Conservation (phyloP, 2,797 vertebrate species). For the Lagodon rhomboides region DNA sequence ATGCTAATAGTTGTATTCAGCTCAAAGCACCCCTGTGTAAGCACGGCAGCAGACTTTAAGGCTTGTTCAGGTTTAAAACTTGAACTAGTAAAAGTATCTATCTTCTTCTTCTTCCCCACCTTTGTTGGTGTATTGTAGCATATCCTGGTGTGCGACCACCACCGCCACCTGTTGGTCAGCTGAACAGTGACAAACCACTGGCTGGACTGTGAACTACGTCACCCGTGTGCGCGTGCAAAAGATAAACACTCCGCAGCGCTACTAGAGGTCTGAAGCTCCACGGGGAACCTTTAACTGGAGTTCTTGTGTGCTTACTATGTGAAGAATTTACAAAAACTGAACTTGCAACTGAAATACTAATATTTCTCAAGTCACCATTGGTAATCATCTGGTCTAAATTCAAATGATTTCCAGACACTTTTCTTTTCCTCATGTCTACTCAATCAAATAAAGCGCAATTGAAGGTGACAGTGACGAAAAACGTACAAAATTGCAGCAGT, state of each 20-base stretch:
- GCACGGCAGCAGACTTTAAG: too few species aligned
- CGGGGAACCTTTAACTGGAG: not conserved
- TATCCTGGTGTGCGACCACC: not conserved
- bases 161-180: not conserved
- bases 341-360: not conserved
- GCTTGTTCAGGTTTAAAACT: too few species aligned
- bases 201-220: not conserved
- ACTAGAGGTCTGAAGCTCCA: not conserved
- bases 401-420: not conserved
- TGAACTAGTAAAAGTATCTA: too few species aligned
- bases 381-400: not conserved
- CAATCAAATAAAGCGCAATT: not conserved
- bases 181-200: not conserved
- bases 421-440: not conserved
- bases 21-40: too few species aligned
- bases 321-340: not conserved
- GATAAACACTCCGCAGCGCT: too few species aligned
- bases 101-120: not conserved
- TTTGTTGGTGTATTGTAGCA: slow-evolving; percentile 5
- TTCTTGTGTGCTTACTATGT: not conserved
- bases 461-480: slow-evolving; percentile 3
- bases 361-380: not conserved
- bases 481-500: not conserved
- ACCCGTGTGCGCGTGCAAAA: too few species aligned
- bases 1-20: not conserved